phyloP scores from a whole-genome alignment of 2,797 vertebrate species.

The Sphenopsis melanotis region DNA sequence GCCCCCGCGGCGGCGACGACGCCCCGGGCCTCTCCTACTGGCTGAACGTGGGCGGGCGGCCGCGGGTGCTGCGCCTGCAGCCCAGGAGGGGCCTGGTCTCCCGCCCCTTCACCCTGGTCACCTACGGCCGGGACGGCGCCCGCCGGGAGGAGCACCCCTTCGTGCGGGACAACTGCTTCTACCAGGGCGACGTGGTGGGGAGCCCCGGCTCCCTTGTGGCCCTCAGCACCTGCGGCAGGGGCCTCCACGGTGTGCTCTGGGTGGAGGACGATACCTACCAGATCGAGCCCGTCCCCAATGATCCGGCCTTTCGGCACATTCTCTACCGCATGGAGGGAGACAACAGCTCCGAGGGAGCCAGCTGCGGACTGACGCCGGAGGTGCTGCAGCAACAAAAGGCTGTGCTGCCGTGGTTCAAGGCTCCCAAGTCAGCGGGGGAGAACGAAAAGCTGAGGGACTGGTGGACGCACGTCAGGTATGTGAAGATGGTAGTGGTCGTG shows the following conservation, averaged over 20 bases:
- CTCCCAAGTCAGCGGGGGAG: neutral
- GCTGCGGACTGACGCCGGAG: neutral
- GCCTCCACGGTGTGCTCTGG: constrained; percentile 62
- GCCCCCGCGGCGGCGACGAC: neutral
- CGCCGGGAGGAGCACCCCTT: constrained; percentile 56
- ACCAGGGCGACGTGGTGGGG: constrained; percentile 62
- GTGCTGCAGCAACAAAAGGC: neutral
- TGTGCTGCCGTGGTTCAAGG: neutral
- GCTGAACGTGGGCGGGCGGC: constrained; percentile 52
- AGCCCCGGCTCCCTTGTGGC: constrained; percentile 63
- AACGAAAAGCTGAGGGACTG: neutral
- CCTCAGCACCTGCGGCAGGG: constrained; percentile 58
- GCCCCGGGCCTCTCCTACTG: constrained; percentile 27
- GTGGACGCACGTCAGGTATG: neutral
- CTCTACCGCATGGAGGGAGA: constrained; percentile 43
- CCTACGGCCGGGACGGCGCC: constrained; percentile 37
- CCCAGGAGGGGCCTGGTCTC: constrained; percentile 36
- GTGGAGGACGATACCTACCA: constrained; percentile 41
- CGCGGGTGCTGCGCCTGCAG: constrained; percentile 41
- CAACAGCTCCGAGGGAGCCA: neutral
- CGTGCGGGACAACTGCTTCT: constrained; percentile 65
- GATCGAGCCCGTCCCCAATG: constrained; percentile 51
- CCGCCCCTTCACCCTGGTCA: constrained; percentile 61
- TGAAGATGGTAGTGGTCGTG: constrained; percentile 39
- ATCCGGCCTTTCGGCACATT: constrained; percentile 58